Conservation (phyloP, 1,140 invertebrate species). For the Sitobion miscanthi region DNA sequence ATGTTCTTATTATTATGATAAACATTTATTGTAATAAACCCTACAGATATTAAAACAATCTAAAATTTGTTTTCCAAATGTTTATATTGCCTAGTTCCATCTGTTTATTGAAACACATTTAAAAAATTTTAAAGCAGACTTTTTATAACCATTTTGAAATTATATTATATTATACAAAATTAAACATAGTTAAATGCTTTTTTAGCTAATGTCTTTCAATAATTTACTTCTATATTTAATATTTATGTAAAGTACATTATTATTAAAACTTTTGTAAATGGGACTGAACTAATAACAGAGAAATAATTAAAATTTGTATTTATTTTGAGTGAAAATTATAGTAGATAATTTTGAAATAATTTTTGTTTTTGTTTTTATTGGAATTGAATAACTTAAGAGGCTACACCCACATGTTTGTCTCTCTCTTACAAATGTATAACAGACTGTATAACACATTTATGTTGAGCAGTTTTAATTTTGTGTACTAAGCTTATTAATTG, state of each 20-base stretch:
- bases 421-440: neutral
- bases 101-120: neutral
- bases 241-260: neutral
- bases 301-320: constrained; percentile 22
- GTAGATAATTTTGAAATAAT: constrained; percentile 12
- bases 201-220: neutral
- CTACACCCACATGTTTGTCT: neutral
- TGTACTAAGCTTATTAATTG: neutral
- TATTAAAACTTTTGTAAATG: neutral
- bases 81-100: neutral
- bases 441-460: neutral
- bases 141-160: neutral
- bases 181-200: neutral
- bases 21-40: neutral
- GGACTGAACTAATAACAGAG: neutral
- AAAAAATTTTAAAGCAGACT: neutral
- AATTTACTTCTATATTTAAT: neutral
- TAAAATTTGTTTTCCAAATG: neutral
- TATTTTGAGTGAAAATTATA: constrained; percentile 17
- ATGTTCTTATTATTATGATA: constrained; percentile 26
- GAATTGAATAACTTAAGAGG: neutral
- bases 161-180: neutral
- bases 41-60: neutral
- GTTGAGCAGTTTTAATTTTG: too few species aligned
- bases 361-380: neutral